phyloP scores from a whole-genome alignment of 2,888 invertebrate genomes.

The Lumbricus terrestris region DNA sequence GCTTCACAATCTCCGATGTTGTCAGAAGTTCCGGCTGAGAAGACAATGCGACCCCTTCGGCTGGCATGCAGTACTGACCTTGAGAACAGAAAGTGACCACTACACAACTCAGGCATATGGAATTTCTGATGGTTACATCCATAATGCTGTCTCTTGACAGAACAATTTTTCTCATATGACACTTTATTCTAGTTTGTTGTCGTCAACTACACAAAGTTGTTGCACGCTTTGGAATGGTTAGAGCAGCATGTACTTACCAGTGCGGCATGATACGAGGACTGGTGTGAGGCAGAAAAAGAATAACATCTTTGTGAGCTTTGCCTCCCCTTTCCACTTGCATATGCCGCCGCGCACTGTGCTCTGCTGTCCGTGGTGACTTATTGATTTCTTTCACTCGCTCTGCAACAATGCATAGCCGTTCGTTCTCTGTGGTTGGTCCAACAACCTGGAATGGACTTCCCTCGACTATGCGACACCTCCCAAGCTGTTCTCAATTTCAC shows the following conservation, averaged over 20 bases:
- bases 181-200: not conserved
- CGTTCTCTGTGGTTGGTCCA: too few species aligned
- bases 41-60: slow-evolving; percentile 83
- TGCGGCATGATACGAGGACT: not conserved
- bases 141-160: not conserved
- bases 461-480: too few species aligned
- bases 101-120: slow-evolving; percentile 15
- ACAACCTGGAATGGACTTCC: too few species aligned
- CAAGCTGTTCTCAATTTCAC: too few species aligned
- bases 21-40: slow-evolving; percentile 74
- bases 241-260: not conserved
- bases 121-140: not conserved
- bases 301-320: too few species aligned
- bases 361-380: too few species aligned
- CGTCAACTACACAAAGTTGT: not conserved
- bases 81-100: slow-evolving; percentile 33
- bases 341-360: too few species aligned
- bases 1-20: slow-evolving; percentile 75
- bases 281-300: not conserved
- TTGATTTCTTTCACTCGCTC: too few species aligned
- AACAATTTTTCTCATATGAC: not conserved
- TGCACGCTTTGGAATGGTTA: not conserved
- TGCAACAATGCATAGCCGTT: too few species aligned
- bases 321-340: too few species aligned
- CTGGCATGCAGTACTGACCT: slow-evolving; percentile 99